Evolutionary conservation across 1,140 invertebrate species (phyloP), one percentile per base, ranked within the genome.

Genomic region (Drosophila nigrodunni): DNA sequence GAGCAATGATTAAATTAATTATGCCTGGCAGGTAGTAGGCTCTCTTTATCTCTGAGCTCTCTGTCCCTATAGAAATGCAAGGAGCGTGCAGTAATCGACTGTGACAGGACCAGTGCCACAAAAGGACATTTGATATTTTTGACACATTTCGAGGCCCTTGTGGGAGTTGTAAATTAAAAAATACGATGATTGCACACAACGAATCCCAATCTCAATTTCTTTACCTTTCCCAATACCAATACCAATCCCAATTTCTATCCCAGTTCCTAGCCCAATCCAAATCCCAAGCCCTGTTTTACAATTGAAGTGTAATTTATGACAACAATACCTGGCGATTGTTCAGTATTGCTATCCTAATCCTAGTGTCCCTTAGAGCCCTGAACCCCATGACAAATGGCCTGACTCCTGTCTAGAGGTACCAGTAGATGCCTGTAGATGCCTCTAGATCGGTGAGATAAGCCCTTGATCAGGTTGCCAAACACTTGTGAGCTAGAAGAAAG

Each of bases 1-100:
- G 83, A 78, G 82, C 80, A 87, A 78, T 87, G 83, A 87, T 87
- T 88, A 87, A 87, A 87, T 87, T 87, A 87, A 87, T 87, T 88
- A 87, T 87, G 83, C 70, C 64, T 71, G 77, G 66, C 83, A 87
- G 83, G 83, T 87, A 87, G 83, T 87, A 87, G 77, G 44, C n/a
- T 64, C 49, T 35, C 39, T 41, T 35, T 21, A 8, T 50, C 21
- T 43, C 7, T 64, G 7, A 37, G n/a, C 10, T 4, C 7, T 37
- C 44, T 8, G 21, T 34, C 30, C 65, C 61, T 49, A 87, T 79
- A 87, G 79, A 82, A 77, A 72, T 66, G 77, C 82, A 82, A 11
- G n/a, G 69, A 88, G 82, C 83, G 82, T 82, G 66, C 60, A 82
- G 66, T 68, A 80, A 88, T 68, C 50, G 65, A 44, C 43, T 52